Percentiles rank a stretch among this genome's conserved stretches.
Conservation (phyloP, 2,797 vertebrate genomes). For the Cephalopachus bancanus region DNA sequence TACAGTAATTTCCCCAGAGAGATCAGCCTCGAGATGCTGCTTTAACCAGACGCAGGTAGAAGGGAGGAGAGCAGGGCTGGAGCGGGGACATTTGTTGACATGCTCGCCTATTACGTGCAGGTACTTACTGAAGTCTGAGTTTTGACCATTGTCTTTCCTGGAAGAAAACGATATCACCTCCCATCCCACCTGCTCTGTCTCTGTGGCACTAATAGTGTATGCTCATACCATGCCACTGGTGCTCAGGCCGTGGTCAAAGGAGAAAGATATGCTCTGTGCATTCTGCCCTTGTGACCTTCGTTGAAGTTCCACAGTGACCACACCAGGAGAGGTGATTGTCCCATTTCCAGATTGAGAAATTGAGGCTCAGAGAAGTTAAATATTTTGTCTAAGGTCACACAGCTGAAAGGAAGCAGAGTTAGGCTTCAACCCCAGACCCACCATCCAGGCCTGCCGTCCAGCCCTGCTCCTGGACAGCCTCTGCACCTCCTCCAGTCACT, state of each 20-base stretch:
- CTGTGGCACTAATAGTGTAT: no score
- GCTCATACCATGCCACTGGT: no score
- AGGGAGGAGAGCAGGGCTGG: accelerated
- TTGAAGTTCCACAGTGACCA: not conserved
- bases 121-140: not conserved
- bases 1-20: not conserved
- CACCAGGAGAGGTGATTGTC: not conserved
- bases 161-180: no score
- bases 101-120: not conserved
- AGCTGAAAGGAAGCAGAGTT: not conserved
- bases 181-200: no score
- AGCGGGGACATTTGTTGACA: not conserved
- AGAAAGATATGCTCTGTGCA: no score
- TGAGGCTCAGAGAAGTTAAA: not conserved
- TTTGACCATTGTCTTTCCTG: no score
- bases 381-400: not conserved
- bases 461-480: not conserved
- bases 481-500: not conserved
- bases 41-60: not conserved
- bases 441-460: not conserved
- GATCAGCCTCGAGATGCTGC: not conserved
- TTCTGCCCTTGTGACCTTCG: not conserved
- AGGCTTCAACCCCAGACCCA: not conserved
- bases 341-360: not conserved
- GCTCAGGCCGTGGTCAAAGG: no score